phyloP scores from a whole-genome alignment of 2,888 invertebrate species.

The Synanthedon formicaeformis region DNA sequence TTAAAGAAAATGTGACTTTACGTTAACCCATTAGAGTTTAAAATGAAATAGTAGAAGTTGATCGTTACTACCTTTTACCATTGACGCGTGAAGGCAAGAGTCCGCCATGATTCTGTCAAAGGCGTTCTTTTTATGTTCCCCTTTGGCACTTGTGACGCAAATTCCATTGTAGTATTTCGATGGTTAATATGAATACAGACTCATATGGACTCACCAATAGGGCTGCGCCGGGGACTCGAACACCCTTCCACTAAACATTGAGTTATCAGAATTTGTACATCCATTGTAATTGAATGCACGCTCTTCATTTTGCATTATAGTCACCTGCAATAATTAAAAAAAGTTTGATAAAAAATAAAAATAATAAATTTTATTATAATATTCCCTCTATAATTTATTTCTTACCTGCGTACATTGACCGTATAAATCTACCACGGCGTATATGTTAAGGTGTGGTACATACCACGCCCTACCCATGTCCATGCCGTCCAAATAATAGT shows the following conservation, averaged over 20 bases:
- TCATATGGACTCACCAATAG: conserved; percentile 35
- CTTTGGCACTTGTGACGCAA: no score
- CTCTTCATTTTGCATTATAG: conserved; percentile 54
- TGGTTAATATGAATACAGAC: no score
- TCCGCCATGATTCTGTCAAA: no score
- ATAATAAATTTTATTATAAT: no score
- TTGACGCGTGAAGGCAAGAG: no score
- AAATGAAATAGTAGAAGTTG: no score
- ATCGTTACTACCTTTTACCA: no score
- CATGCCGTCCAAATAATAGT: conserved; percentile 88
- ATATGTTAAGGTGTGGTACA: conserved; percentile 83
- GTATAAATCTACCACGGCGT: conserved; percentile 94
- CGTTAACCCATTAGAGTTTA: no score
- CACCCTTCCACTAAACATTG: conserved; percentile 31
- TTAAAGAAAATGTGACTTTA: no score
- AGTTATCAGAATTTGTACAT: conserved; percentile 44
- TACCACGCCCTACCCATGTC: conserved; percentile 89
- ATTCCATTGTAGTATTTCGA: no score
- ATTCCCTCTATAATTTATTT: background rate
- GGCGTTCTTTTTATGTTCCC: no score
- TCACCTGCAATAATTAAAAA: conserved; percentile 27
- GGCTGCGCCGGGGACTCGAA: conserved; percentile 42
- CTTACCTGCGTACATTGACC: conserved; percentile 93
- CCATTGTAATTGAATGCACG: conserved; percentile 54
- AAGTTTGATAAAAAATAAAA: no score